Conservation (phyloP, 2,797 vertebrate species). For the Hemibagrus guttatus region DNA sequence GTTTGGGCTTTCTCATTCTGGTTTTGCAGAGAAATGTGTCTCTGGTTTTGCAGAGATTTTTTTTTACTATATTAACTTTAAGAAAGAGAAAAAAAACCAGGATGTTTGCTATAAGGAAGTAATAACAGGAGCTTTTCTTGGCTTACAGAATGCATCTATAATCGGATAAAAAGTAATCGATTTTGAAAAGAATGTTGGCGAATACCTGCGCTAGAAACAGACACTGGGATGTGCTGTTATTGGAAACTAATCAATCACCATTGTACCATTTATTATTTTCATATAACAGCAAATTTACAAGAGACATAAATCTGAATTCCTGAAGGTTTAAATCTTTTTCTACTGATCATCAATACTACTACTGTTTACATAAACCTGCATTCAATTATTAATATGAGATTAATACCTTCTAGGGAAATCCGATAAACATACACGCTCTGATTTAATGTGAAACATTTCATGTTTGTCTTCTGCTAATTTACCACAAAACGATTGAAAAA, state of each 20-base stretch:
- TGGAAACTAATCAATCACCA: not conserved
- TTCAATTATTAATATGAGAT: not conserved
- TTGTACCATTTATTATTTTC: not conserved
- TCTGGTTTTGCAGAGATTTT: not conserved
- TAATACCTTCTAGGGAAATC: not conserved
- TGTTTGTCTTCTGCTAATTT: not conserved
- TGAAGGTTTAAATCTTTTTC: not conserved
- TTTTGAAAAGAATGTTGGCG: not conserved
- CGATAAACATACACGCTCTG: not conserved
- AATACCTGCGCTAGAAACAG: not conserved
- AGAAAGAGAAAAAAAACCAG: not conserved
- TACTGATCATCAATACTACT: not conserved
- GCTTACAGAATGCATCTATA: not conserved
- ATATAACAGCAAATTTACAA: not conserved
- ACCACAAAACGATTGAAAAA: not conserved
- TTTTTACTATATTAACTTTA: not conserved
- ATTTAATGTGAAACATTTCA: not conserved
- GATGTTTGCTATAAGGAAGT: not conserved
- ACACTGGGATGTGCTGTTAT: not conserved
- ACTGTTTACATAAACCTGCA: not conserved
- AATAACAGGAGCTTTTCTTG: no score
- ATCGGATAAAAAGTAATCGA: not conserved
- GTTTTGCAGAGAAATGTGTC: not conserved
- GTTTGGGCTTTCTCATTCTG: not conserved
- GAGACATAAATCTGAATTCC: not conserved